These are phyloP conservation scores for Dissostichus mawsoni DNA, from an alignment of 2,113 vertebrate genomes.

Conservation along the genomic window DNA sequence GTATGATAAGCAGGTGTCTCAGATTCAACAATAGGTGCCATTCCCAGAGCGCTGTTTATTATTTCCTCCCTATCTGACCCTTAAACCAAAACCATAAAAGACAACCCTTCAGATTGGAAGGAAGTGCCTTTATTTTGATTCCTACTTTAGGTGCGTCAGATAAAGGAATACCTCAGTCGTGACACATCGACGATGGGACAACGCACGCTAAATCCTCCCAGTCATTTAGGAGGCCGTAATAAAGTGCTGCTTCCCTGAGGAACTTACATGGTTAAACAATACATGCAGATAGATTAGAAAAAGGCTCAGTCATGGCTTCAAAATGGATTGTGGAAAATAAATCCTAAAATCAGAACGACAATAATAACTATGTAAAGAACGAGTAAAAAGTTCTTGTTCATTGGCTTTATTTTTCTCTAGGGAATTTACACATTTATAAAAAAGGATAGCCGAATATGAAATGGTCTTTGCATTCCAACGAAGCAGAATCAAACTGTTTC, in stretches of 20 bases:
- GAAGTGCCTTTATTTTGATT: neutral
- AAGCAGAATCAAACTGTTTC: neutral
- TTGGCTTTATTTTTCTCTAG: neutral
- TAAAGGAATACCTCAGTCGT: neutral
- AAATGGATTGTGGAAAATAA: neutral
- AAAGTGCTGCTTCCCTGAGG: slow-evolving; percentile 47
- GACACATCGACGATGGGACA: slow-evolving; percentile 26
- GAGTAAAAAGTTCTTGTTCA: neutral
- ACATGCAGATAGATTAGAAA: neutral
- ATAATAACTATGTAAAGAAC: slow-evolving; percentile 5
- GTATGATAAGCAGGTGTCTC: neutral
- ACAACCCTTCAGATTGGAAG: neutral
- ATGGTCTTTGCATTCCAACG: neutral
- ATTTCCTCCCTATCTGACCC: slow-evolving; percentile 30
- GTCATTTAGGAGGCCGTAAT: slow-evolving; percentile 21
- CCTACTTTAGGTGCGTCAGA: slow-evolving; percentile 23
- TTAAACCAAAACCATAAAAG: slow-evolving; percentile 18
- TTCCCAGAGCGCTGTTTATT: neutral
- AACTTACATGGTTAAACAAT: slow-evolving; percentile 7
- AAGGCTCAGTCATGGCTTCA: neutral
- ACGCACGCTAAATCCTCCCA: neutral
- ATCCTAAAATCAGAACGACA: neutral
- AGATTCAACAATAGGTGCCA: neutral
- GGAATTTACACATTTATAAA: neutral
- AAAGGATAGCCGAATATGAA: neutral